phyloP scores from a whole-genome alignment of 2,888 invertebrate species.

The Amiota mariae region DNA sequence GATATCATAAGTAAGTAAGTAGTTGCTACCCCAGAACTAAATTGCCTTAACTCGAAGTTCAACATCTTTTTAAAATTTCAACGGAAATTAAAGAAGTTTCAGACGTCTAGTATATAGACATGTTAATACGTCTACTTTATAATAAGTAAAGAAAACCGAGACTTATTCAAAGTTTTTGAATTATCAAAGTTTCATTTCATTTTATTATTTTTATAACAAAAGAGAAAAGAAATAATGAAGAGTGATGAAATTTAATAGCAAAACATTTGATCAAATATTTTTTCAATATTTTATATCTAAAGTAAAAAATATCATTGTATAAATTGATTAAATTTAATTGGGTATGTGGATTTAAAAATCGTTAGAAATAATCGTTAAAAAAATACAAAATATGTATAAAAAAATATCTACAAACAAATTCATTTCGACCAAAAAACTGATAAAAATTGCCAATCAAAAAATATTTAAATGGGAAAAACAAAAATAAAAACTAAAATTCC shows the following conservation, averaged over 20 bases:
- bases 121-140: constrained; percentile 24
- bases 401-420: no score
- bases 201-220: no score
- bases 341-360: no score
- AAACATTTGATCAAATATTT: constrained; percentile 24
- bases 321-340: no score
- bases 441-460: constrained; percentile 3
- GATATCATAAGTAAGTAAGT: background rate
- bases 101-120: background rate
- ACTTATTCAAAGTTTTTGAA: constrained; percentile 51
- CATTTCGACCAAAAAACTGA: no score
- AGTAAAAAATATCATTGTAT: no score
- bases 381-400: no score
- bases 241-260: background rate
- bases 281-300: background rate
- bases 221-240: no score
- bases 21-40: no score
- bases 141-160: background rate
- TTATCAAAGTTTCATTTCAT: no score
- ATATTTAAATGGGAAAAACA: background rate
- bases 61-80: constrained; percentile 42
- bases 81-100: constrained; percentile 50
- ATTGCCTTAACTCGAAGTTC: no score
- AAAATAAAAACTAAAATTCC: constrained; percentile 7
- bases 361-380: no score